Evolutionary conservation across 2,113 vertebrate species (phyloP).

Genomic region (Microcebus griseorufus): DNA sequence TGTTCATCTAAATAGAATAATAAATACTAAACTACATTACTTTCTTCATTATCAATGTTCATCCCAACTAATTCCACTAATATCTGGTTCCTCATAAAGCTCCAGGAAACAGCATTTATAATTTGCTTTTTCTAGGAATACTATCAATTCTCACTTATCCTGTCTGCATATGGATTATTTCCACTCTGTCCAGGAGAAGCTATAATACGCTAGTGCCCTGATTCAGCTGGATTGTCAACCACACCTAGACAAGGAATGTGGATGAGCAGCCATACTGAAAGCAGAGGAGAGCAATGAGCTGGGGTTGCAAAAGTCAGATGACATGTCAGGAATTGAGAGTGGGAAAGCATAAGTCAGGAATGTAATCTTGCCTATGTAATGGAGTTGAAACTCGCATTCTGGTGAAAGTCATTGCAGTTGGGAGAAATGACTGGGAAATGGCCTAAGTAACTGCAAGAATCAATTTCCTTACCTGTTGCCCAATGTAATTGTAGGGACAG

Average conservation of each 20-base stretch:
- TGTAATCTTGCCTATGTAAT: background rate
- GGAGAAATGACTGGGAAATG: slow-evolving; percentile 25
- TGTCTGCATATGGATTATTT: background rate
- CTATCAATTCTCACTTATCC: slow-evolving; percentile 31
- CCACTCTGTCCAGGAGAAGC: slow-evolving; percentile 9
- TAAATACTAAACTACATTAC: slow-evolving; percentile 15
- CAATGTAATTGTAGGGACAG: background rate
- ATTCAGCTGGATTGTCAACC: background rate
- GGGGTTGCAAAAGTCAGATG: slow-evolving; percentile 35
- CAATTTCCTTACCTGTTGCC: background rate
- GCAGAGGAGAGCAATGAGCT: background rate
- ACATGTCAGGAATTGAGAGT: background rate
- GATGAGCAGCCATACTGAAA: background rate
- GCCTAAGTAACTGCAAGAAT: background rate
- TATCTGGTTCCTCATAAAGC: background rate
- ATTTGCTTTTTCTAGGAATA: slow-evolving; percentile 38
- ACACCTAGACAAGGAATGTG: slow-evolving; percentile 30
- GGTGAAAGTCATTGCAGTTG: background rate
- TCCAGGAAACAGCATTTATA: background rate
- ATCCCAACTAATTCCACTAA: slow-evolving; percentile 43
- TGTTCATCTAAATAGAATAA: slow-evolving; percentile 8
- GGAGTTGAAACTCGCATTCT: background rate
- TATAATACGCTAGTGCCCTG: background rate
- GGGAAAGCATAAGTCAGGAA: background rate
- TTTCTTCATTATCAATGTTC: background rate